Conservation (phyloP, 2,113 vertebrate species). For the Ranitomeya variabilis region DNA sequence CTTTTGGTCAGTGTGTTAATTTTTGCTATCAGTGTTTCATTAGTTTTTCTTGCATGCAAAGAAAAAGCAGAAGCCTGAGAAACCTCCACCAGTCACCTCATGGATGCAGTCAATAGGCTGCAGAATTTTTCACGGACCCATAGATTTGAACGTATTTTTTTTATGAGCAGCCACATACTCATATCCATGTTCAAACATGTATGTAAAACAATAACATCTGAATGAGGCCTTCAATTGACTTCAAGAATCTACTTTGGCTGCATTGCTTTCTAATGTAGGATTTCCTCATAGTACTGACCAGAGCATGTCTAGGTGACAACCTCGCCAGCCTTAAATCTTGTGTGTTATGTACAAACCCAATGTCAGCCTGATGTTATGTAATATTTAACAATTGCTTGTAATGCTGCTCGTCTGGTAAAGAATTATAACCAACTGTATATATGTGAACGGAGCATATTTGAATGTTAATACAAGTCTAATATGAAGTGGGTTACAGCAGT, state of each 20-base stretch:
- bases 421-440: slow-evolving; percentile 27
- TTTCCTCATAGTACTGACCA: not conserved
- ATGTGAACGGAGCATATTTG: not conserved
- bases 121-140: no score
- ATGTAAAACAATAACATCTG: no score
- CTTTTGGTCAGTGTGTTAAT: no score
- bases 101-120: no score
- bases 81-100: no score
- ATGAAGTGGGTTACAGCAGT: not conserved
- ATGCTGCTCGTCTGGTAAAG: not conserved
- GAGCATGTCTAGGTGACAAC: slow-evolving; percentile 25
- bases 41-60: no score
- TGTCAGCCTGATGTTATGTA: not conserved
- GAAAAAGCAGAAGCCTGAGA: no score
- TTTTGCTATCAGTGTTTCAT: no score
- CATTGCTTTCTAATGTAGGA: not conserved
- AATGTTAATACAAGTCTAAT: not conserved
- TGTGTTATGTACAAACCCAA: not conserved
- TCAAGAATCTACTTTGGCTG: not conserved
- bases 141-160: no score
- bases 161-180: no score
- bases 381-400: slow-evolving; percentile 36
- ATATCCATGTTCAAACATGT: no score
- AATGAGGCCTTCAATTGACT: not conserved
- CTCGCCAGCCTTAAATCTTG: slow-evolving; percentile 32